phyloP scores from a whole-genome alignment of 2,888 invertebrate species.

The Criorhina ranunculi region DNA sequence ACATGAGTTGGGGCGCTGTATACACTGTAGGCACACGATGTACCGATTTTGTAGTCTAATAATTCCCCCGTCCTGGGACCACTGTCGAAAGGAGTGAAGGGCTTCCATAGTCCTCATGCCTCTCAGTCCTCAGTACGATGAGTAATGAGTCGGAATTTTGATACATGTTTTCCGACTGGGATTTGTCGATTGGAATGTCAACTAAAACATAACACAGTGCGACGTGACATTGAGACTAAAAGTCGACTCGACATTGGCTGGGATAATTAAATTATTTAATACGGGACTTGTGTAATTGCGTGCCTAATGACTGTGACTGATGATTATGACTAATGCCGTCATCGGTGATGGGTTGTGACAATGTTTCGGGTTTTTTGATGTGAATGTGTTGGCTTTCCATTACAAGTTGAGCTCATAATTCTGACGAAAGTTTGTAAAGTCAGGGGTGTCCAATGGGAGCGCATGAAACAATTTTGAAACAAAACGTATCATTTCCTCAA shows the following conservation, averaged over 20 bases:
- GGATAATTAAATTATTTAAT: slow-evolving; percentile 59
- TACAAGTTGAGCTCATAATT: too few species aligned
- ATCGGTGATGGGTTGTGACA: slow-evolving; percentile 16
- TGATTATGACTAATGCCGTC: slow-evolving; percentile 32
- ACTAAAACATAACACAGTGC: slow-evolving; percentile 29
- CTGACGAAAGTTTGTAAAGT: too few species aligned
- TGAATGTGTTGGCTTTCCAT: slow-evolving; percentile 1
- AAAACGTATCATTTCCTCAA: too few species aligned
- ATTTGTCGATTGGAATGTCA: slow-evolving; percentile 52
- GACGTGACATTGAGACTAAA: slow-evolving; percentile 49
- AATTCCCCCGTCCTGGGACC: neutral
- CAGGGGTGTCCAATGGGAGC: too few species aligned
- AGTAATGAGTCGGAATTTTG: slow-evolving; percentile 35
- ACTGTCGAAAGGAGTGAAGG: slow-evolving; percentile 8
- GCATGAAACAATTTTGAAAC: too few species aligned
- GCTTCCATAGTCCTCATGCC: neutral
- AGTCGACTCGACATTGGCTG: slow-evolving; percentile 21
- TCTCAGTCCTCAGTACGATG: neutral
- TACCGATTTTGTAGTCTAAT: slow-evolving; percentile 34
- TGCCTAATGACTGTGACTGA: slow-evolving; percentile 55
- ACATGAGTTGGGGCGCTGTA: slow-evolving; percentile 33
- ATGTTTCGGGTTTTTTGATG: slow-evolving; percentile 13
- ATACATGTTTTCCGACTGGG: slow-evolving; percentile 42
- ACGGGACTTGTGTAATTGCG: slow-evolving; percentile 41
- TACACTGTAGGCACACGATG: neutral